phyloP scores from a whole-genome alignment of 2,113 vertebrate genomes.

The Datnioides undecimradiatus region DNA sequence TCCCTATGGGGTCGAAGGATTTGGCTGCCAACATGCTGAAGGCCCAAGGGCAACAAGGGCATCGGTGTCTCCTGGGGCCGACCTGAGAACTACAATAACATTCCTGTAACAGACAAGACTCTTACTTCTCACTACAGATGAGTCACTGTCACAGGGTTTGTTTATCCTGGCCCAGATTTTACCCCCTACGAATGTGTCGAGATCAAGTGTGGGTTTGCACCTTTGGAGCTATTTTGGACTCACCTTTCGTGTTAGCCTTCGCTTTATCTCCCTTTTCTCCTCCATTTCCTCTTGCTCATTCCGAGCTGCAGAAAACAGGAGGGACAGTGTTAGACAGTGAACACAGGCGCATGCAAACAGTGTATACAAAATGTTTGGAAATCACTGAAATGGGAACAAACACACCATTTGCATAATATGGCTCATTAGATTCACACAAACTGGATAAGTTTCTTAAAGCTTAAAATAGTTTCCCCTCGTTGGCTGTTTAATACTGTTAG shows the following conservation, averaged over 20 bases:
- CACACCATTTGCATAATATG: constrained; percentile 49
- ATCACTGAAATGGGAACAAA: constrained; percentile 30
- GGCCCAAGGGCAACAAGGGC: constrained; percentile 72
- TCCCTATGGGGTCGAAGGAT: constrained; percentile 53
- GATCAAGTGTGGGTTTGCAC: constrained; percentile 32
- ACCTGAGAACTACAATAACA: constrained; percentile 22
- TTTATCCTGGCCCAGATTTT: constrained; percentile 29
- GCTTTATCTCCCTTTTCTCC: constrained; percentile 97
- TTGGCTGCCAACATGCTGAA: constrained; percentile 62
- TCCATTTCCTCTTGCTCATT: constrained; percentile 99
- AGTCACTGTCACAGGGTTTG: constrained; percentile 53
- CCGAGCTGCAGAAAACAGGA: constrained; percentile 87
- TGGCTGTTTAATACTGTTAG: constrained; percentile 57
- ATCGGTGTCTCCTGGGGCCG: constrained; percentile 21
- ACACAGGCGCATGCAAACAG: constrained; percentile 4
- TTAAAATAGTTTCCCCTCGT: constrained; percentile 56
- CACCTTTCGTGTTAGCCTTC: constrained; percentile 95
- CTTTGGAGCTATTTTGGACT: constrained; percentile 65
- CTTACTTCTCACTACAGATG: constrained; percentile 28
- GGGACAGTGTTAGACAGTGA: constrained; percentile 5
- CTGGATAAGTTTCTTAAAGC: constrained; percentile 41
- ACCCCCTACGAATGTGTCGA: constrained; percentile 2
- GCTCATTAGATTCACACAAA: constrained; percentile 60
- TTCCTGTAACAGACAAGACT: constrained; percentile 8
- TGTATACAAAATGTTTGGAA: constrained; percentile 20